A percentile compares a stretch with the other conserved stretches of the same genome.
These are phyloP conservation scores for Orestias chungarensis DNA, from an alignment of 2,797 vertebrate genomes.

Conservation along the genomic window DNA sequence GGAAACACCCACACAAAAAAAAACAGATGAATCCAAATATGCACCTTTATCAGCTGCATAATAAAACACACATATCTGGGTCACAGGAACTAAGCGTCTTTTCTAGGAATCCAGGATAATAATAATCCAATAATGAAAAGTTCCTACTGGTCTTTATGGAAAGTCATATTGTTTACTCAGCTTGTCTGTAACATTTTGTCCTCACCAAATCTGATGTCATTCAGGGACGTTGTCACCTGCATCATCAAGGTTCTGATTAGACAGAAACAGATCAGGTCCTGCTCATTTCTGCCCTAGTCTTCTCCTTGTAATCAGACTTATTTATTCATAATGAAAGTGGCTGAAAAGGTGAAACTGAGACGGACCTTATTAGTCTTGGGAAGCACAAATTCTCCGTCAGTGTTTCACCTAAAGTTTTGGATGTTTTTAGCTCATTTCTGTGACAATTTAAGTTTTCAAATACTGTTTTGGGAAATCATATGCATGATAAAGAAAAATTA, in stretches of 20 bases:
- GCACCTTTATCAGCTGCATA: slow-evolving; percentile 59
- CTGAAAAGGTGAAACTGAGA: slow-evolving; percentile 51
- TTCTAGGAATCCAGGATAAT: slow-evolving; percentile 41
- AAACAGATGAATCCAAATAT: slow-evolving; percentile 12
- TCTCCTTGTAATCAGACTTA: slow-evolving; percentile 64
- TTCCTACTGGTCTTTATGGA: slow-evolving; percentile 24
- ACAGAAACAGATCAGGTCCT: slow-evolving; percentile 19
- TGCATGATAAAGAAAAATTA: background rate
- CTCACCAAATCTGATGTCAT: slow-evolving; percentile 28
- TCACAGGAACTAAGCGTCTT: slow-evolving; percentile 57
- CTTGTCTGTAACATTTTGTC: slow-evolving; percentile 5
- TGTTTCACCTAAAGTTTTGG: background rate
- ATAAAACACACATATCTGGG: slow-evolving; percentile 70
- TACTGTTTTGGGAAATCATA: background rate
- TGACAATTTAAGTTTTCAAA: background rate
- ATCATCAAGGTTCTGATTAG: slow-evolving; percentile 58
- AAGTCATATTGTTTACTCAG: background rate
- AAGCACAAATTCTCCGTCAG: slow-evolving; percentile 4
- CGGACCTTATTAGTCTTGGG: slow-evolving; percentile 30
- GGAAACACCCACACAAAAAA: slow-evolving; percentile 36
- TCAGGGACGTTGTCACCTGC: slow-evolving; percentile 56
- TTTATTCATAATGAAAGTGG: slow-evolving; percentile 68
- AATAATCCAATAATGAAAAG: slow-evolving; percentile 29
- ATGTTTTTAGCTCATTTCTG: background rate
- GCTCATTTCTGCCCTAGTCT: slow-evolving; percentile 62